Evolutionary conservation across 2,797 vertebrate genomes (phyloP).

Genomic region (Pseudochromis fuscus): DNA sequence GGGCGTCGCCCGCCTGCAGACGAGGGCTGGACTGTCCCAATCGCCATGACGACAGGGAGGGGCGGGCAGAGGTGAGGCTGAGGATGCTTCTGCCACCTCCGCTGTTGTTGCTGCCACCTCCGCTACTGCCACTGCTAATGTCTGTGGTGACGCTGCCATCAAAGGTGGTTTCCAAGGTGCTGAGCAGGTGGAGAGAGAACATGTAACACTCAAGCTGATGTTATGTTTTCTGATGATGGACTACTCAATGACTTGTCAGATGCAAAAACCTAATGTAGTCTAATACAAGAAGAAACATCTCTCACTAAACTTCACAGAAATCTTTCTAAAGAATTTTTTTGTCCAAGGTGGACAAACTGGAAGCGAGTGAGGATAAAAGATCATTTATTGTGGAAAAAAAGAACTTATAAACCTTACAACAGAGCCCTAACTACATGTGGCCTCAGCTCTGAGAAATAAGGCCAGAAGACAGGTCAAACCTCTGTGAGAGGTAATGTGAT

Average conservation of each 20-base stretch:
- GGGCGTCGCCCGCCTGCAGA: slow-evolving; percentile 94
- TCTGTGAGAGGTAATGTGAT: slow-evolving; percentile 36
- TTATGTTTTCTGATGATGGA: not conserved
- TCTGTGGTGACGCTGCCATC: slow-evolving; percentile 94
- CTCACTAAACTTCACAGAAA: not conserved
- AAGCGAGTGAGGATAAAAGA: not conserved
- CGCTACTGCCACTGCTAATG: slow-evolving; percentile 86
- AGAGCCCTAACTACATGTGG: slow-evolving; percentile 17
- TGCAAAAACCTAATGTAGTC: not conserved
- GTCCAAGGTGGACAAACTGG: not conserved
- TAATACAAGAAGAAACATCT: too few species aligned
- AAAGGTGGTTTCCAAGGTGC: slow-evolving; percentile 96
- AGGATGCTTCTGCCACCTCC: slow-evolving; percentile 89
- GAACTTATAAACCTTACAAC: not conserved
- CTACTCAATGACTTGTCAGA: not conserved
- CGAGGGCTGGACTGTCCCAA: slow-evolving; percentile 94
- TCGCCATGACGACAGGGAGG: slow-evolving; percentile 94
- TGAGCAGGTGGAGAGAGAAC: slow-evolving; percentile 52
- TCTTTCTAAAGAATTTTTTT: not conserved
- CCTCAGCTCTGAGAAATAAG: slow-evolving; percentile 24
- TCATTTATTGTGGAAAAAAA: slow-evolving; percentile 1
- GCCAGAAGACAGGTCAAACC: slow-evolving; percentile 8
- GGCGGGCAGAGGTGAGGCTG: slow-evolving; percentile 91
- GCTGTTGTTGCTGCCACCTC: slow-evolving; percentile 53
- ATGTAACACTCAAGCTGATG: too few species aligned